Evolutionary conservation across 2,113 vertebrate species (phyloP), one percentile per base, ranked within the genome.

Genomic region (Apistogramma diplotaenia): DNA sequence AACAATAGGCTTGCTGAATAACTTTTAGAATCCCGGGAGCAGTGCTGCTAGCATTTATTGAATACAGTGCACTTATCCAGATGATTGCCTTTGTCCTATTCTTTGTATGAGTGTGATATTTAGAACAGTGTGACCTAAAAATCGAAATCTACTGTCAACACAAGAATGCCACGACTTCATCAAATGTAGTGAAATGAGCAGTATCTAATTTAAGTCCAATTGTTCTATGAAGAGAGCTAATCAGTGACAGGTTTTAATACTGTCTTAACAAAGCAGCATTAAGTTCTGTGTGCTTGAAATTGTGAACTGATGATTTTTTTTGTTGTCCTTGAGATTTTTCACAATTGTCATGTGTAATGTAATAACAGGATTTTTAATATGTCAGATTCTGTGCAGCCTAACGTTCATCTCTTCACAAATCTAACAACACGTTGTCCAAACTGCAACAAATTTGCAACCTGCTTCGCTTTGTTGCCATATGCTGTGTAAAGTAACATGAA

Each of bases 121-220:
- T 89, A 87, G 89, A 89, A 81, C 78, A 65, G 70, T 74, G 73
- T 27, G 6, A 62, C 72, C 67, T 58, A 53, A 83, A 88, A 94
- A 93, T 95, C 93, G 86, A 94, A 94, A 91, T 33, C 76, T 61
- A 84, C 87, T 83, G 89, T 92, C 89, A 89, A 77, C 79, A 85
- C 74, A 87, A 91, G 84, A 94, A 91, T 91, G 84, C 87, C 82
- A 88, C 23, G 82, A 59, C 73, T 89, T 79, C 55, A 85, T 85
- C 88, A 84, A 92, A 88, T 84, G 85, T 84, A 82, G 74, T 75
- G 83, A 92, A 91, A 86, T 82, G 83, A 86, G 85, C 84, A 72
- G 77, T 90, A 87, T 83, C 83, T 91, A 84, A 78, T 85, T 81
- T 76, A 71, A 84, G 81, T 71, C 72, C 65, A 77, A 53, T 87